A percentile compares a stretch with the other conserved stretches of the same genome.
Conservation (phyloP, 2,113 vertebrate genomes). For the Clarias magur region DNA sequence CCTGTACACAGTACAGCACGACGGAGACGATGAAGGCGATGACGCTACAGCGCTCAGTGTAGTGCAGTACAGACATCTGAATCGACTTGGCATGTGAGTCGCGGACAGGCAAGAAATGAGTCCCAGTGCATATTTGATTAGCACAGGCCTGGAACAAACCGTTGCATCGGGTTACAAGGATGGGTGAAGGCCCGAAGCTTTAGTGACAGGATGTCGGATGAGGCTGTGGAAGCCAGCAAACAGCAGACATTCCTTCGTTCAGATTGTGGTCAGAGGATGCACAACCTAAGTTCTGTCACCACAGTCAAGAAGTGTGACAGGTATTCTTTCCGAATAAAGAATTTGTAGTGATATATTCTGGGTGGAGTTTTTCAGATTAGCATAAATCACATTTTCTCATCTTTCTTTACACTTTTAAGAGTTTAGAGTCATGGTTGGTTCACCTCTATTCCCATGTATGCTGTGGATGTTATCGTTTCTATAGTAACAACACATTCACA, state of each 20-base stretch:
- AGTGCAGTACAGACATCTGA: not conserved
- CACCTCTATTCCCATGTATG: not conserved
- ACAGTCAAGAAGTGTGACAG: not conserved
- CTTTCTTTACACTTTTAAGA: not conserved
- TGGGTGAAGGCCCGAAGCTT: not conserved
- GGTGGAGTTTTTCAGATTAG: not conserved
- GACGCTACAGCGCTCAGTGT: not conserved
- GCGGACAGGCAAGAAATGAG: not conserved
- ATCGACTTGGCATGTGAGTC: conserved; percentile 3
- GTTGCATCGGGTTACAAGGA: not conserved
- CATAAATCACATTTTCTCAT: not conserved
- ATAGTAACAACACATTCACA: not conserved
- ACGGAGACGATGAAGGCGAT: no score
- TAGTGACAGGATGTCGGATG: not conserved
- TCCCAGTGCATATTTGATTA: not conserved
- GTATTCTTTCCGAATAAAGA: not conserved
- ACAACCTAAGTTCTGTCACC: not conserved
- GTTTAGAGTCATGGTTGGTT: not conserved
- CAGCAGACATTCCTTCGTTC: not conserved
- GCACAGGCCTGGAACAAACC: not conserved
- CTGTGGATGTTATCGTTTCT: not conserved
- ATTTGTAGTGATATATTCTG: no score
- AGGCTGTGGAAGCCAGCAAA: not conserved
- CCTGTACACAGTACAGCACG: not conserved
- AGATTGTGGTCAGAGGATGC: not conserved